phyloP scores from a whole-genome alignment of 2,797 vertebrate genomes.

The Oryzias sinensis region DNA sequence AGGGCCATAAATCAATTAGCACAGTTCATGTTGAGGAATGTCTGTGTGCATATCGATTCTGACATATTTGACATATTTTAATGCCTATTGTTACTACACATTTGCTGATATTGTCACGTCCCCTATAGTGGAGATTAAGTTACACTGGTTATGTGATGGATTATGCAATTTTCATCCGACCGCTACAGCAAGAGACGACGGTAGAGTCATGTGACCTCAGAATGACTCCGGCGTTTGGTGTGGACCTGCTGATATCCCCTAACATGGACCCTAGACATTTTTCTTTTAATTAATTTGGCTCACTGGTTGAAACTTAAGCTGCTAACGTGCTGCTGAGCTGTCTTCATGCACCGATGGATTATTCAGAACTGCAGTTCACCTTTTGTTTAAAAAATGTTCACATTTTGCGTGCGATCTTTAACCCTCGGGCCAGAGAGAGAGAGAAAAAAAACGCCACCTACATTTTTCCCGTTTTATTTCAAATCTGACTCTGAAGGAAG shows the following conservation, averaged over 20 bases:
- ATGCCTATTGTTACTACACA: neutral
- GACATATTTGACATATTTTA: neutral
- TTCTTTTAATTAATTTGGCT: conserved; percentile 71
- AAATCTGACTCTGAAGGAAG: no score
- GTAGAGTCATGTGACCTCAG: conserved; percentile 54
- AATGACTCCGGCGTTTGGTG: conserved; percentile 71
- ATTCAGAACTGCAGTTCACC: no score
- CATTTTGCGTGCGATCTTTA: no score
- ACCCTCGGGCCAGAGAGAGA: no score
- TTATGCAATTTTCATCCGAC: conserved; percentile 5
- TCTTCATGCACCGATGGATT: no score
- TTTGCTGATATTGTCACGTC: conserved; percentile 7
- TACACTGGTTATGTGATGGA: conserved; percentile 2
- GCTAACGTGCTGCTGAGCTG: neutral
- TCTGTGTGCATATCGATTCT: conserved; percentile 16
- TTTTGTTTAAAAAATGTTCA: no score
- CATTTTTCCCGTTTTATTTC: no score
- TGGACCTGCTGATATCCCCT: conserved; percentile 65
- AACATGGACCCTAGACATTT: conserved; percentile 73
- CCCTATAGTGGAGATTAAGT: neutral
- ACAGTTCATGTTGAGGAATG: conserved; percentile 14
- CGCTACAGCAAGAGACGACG: conserved; percentile 20
- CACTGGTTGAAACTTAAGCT: conserved; percentile 24
- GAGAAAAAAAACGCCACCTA: no score
- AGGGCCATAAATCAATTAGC: conserved; percentile 14